Base-by-base conservation (phyloP, 1,140 invertebrate genomes). In the Drosophila sp. region DNA sequence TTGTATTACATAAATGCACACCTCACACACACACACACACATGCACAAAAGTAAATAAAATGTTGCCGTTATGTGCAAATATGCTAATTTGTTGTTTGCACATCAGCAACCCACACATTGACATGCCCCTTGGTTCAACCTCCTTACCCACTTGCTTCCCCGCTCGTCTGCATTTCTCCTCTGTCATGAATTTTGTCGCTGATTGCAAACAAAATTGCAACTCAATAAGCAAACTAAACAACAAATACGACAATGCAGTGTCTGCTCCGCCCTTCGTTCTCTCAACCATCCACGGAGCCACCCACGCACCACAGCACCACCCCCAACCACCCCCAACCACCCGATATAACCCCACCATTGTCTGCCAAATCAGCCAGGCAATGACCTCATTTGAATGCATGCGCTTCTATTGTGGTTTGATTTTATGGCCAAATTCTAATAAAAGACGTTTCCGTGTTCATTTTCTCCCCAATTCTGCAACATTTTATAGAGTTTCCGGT, bases 151-250 rank as follows among this genome's bases (percentile, higher is more conserved):
- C 32, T 34, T 2, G 2, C 36, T 27, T n/a, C 36, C 29, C 29
- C 29, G 27, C 21, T 21, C 21, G 1, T 21, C 21, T 21, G 21
- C 21, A 21, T 21, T 21, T 21, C 1, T 21, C 32, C 36, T 58
- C 29, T 56, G 36, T 13, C n/a, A 46, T 63, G 59, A 41, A 75
- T 75, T 65, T 64, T 25, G 51, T 57, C 66, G 77, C 80, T 86
- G 80, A 84, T 84, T 80, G 81, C 77, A 84, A 77, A 84, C 81
- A 84, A 80, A 84, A 80, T 80, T 84, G 81, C 80, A 84, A 84
- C 81, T 84, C 80, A 84, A 84, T 84, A 84, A 80, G 70, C 76
- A 84, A 84, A 73, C 80, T 80, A 76, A 83, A 84, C 76, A 82
- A 76, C 80, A 83, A 83, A 79, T 79, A 83, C 59, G 13, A 48